Evolutionary conservation across 1,140 invertebrate species (phyloP), one percentile per base, ranked within the genome.

Genomic region (Bombyx mandarina): DNA sequence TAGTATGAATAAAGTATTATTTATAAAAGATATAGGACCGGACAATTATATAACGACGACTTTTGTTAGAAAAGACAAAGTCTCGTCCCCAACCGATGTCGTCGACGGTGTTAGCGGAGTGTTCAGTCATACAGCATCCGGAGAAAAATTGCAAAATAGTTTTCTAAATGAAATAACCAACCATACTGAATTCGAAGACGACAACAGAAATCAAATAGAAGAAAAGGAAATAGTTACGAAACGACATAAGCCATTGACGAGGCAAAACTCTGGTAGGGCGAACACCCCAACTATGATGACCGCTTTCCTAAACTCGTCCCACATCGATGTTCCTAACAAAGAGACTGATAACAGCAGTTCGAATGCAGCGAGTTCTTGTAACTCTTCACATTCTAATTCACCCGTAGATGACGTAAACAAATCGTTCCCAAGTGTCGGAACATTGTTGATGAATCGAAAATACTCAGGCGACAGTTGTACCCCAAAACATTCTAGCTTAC

Each of bases 31-130:
- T 67, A 92, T 92, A 63, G 91, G 90, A 35, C 89, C 89, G 60
- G 91, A 93, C 76, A 93, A 92, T 84, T 92, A 92, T 71, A 91
- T 92, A 56, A 91, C 90, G 12, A 92, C 91, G 51, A 90, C 90
- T 56, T 90, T 88, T 67, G 89, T 89, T 9, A 90, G 90, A 63
- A 90, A 88, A 77, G 88, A 86, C 46, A 86, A 82, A 60, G 63
- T 53, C 3, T 62, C 69, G 58, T 66, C 70, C 26, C 56, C 65
- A 7, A 60, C 53, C 26, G 69, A 77, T 57, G 58, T 62, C 6
- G 67, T 75, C 43, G 83, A 84, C 54, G 73, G 71, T 42, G 73
- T 74, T 47, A 81, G 73, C 63, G 62, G 77, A 42, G 86, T 84
- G 43, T 79, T 81, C 57, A 88, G 84, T 63, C 81, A 85, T 64